These are phyloP conservation scores for Myotis planiceps DNA, from an alignment of 2,797 vertebrate genomes.

Conservation along the genomic window DNA sequence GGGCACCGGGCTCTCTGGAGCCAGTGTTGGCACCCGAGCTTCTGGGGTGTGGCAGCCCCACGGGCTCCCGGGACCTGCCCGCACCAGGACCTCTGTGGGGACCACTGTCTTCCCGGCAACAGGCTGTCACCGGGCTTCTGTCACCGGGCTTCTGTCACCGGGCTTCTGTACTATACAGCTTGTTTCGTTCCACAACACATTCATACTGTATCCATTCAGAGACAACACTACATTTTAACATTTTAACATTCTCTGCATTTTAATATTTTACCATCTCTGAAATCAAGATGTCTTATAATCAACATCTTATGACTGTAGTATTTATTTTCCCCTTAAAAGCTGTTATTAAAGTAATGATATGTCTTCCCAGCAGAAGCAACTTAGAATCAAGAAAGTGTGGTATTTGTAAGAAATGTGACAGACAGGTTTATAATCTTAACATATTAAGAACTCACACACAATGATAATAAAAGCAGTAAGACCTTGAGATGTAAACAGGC, in stretches of 20 bases:
- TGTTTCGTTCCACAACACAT: neutral
- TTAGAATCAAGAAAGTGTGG: conserved; percentile 14
- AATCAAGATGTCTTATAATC: conserved; percentile 45
- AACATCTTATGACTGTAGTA: conserved; percentile 28
- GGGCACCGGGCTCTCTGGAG: conserved; percentile 55
- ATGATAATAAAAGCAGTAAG: neutral
- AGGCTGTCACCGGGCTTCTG: neutral
- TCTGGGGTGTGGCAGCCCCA: neutral
- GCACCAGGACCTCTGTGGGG: neutral
- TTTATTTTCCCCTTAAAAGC: conserved; percentile 29
- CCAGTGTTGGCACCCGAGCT: neutral
- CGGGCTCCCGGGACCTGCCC: neutral
- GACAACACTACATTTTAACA: neutral
- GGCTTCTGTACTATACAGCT: neutral
- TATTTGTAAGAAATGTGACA: conserved; percentile 52
- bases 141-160: no score
- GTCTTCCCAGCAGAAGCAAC: conserved; percentile 39
- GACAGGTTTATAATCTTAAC: conserved; percentile 46
- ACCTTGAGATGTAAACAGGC: neutral
- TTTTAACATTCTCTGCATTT: conserved; percentile 25
- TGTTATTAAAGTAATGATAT: conserved; percentile 55
- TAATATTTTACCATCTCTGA: conserved; percentile 44
- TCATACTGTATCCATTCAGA: neutral
- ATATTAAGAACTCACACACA: conserved; percentile 8
- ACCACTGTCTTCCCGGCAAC: neutral